Evolutionary conservation across 2,888 invertebrate species (phyloP).

Genomic region (Scaptomyza polygonia): DNA sequence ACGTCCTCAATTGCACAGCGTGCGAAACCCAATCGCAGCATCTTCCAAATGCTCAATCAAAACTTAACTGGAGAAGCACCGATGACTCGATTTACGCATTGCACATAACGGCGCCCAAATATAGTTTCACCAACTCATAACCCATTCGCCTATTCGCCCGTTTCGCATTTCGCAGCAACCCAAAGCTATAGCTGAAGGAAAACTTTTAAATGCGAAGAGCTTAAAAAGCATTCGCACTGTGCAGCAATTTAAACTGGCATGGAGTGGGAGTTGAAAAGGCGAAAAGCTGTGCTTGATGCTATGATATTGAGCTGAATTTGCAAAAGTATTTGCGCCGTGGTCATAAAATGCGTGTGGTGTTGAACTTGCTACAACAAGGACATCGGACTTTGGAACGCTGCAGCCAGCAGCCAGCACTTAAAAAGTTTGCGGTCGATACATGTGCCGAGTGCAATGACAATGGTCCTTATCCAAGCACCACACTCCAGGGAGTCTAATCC

Average conservation of each 20-base stretch:
- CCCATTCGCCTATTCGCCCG: conserved; percentile 11
- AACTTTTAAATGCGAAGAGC: conserved; percentile 54
- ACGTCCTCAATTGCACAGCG: conserved; percentile 23
- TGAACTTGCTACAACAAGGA: conserved; percentile 35
- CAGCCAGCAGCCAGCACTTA: conserved; percentile 39
- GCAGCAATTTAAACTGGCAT: not conserved
- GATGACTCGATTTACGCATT: conserved; percentile 67
- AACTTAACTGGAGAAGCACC: conserved; percentile 46
- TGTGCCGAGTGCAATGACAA: conserved; percentile 41
- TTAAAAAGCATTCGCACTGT: conserved; percentile 1
- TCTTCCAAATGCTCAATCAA: conserved; percentile 76
- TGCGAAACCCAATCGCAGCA: conserved; percentile 51
- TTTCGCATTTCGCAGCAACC: not conserved
- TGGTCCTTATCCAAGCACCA: conserved; percentile 1
- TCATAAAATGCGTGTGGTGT: conserved; percentile 54
- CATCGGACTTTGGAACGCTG: conserved; percentile 17
- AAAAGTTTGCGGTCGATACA: conserved; percentile 54
- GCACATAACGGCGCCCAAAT: conserved; percentile 20
- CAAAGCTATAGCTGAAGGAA: conserved; percentile 14
- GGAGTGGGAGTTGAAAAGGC: not conserved
- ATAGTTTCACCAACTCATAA: conserved; percentile 17
- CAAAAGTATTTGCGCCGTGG: conserved; percentile 38
- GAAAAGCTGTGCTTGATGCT: not conserved
- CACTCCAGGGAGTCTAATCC: conserved; percentile 4
- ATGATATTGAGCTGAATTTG: conserved; percentile 26